These are phyloP conservation scores for Ophion slaviceki DNA, from an alignment of 2,888 invertebrate genomes.

Conservation along the genomic window DNA sequence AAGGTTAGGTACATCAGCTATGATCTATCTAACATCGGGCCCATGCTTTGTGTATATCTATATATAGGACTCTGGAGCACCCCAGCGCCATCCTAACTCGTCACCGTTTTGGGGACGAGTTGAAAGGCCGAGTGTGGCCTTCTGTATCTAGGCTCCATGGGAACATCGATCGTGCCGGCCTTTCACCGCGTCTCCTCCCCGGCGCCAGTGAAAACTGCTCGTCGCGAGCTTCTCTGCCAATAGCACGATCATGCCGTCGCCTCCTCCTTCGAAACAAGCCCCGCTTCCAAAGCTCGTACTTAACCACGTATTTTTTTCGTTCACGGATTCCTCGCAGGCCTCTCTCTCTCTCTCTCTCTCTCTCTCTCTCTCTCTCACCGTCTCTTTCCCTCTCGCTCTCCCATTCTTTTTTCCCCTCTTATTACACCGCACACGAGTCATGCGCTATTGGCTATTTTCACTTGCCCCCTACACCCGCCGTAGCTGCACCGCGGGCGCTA, in stretches of 20 bases:
- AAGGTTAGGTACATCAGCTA: too few species aligned
- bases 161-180: conserved; percentile 61
- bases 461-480: conserved; percentile 16
- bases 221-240: conserved; percentile 46
- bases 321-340: not conserved
- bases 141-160: not conserved
- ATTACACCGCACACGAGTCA: not conserved
- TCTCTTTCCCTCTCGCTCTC: conserved; percentile 5
- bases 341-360: conserved; percentile 17
- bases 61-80: too few species aligned
- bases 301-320: not conserved
- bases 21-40: too few species aligned
- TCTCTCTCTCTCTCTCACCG: not conserved
- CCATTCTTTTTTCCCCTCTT: not conserved
- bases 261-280: conserved; percentile 13
- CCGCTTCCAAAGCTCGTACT: conserved; percentile 23
- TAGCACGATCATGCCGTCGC: conserved; percentile 17
- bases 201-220: conserved; percentile 25
- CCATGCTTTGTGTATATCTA: too few species aligned
- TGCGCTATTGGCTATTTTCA: conserved; percentile 42
- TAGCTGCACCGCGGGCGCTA: not conserved
- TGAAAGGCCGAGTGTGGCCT: too few species aligned
- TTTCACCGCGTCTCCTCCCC: not conserved
- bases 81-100: too few species aligned
- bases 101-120: too few species aligned